These are phyloP conservation scores for Siphamia tubifer DNA, from an alignment of 2,113 vertebrate species.

Conservation along the genomic window DNA sequence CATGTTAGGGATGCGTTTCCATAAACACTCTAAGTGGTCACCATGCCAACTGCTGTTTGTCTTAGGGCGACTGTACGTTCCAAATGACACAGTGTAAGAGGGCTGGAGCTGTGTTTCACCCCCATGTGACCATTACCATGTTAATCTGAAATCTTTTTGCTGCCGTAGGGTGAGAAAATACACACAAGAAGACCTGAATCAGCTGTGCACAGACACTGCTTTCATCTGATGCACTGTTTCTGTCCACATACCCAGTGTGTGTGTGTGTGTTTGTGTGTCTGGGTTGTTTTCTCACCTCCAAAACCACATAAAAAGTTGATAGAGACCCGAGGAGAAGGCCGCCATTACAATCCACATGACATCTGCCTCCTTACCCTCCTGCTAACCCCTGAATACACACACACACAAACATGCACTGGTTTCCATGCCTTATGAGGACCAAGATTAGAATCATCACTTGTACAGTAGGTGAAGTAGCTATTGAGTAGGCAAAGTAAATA, in stretches of 20 bases:
- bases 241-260: neutral
- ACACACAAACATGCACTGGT: too few relatives aligned
- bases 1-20: too few relatives aligned
- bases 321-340: conserved; percentile 16
- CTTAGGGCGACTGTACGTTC: neutral
- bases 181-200: conserved; percentile 24
- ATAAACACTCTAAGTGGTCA: conserved; percentile 25
- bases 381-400: neutral
- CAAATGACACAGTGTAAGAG: neutral
- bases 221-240: conserved; percentile 8
- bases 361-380: conserved; percentile 1
- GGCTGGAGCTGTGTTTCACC: conserved; percentile 13
- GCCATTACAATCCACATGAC: conserved; percentile 17
- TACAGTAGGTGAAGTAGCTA: too few relatives aligned
- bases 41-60: conserved; percentile 36
- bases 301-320: conserved; percentile 1
- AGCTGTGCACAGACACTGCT: too few relatives aligned
- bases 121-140: conserved; percentile 39
- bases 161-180: conserved; percentile 8
- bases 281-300: conserved; percentile 8
- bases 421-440: too few relatives aligned
- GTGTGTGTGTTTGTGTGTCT: conserved; percentile 6
- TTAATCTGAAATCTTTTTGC: conserved; percentile 31
- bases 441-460: too few relatives aligned
- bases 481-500: too few relatives aligned